phyloP scores from a whole-genome alignment of 2,113 vertebrate genomes.

The Kryptolebias marmoratus region DNA sequence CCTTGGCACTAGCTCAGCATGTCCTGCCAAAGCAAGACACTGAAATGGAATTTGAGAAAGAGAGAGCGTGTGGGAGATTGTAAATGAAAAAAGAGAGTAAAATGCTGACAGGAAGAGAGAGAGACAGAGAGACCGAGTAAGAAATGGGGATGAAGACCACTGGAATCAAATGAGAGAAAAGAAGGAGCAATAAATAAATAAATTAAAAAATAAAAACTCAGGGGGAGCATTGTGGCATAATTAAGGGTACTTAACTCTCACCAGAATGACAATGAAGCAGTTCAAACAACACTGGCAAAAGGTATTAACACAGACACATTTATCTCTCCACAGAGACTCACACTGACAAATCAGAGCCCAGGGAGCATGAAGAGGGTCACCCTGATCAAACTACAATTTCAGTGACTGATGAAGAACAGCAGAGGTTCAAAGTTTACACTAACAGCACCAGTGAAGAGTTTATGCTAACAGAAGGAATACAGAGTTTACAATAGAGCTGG shows the following conservation, averaged over 20 bases:
- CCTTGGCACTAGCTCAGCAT: conserved; percentile 80
- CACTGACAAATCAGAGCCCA: neutral
- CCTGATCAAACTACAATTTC: neutral
- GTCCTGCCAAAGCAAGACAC: conserved; percentile 80
- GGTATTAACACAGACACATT: conserved; percentile 47
- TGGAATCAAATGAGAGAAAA: conserved; percentile 4
- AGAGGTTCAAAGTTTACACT: neutral
- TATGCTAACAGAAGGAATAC: too few relatives aligned
- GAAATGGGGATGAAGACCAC: conserved; percentile 2
- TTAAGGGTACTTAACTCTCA: conserved; percentile 65
- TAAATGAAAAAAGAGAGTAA: conserved; percentile 68
- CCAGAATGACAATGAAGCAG: conserved; percentile 59
- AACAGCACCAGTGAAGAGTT: neutral
- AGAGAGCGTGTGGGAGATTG: conserved; percentile 68
- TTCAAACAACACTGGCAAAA: conserved; percentile 45
- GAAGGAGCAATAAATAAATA: conserved; percentile 36
- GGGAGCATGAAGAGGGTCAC: neutral
- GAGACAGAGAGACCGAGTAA: neutral
- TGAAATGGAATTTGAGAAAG: conserved; percentile 74
- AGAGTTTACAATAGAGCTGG: too few relatives aligned
- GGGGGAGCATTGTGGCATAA: conserved; percentile 45
- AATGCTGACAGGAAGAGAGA: conserved; percentile 55
- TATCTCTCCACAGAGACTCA: neutral
- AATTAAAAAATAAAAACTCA: conserved; percentile 37
- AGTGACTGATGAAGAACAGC: neutral